Evolutionary conservation across 2,797 vertebrate genomes (phyloP).

Genomic region (Mycteria americana): DNA sequence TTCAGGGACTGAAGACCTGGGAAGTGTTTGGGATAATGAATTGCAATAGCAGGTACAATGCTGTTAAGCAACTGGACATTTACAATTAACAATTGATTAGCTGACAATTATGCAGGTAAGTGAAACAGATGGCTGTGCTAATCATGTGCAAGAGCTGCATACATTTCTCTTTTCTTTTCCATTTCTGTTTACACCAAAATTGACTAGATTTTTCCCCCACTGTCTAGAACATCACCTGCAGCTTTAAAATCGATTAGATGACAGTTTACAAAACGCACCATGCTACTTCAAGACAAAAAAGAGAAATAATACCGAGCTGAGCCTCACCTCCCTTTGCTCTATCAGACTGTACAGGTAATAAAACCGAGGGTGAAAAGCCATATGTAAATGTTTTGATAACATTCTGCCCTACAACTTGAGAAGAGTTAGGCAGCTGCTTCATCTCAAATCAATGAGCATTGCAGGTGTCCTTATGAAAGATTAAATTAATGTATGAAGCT

Average conservation of each 20-base stretch:
- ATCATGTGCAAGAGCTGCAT: not conserved
- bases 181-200: not conserved
- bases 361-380: not conserved
- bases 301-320: not conserved
- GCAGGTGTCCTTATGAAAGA: not conserved
- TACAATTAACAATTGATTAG: conserved; percentile 52
- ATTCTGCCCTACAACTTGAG: not conserved
- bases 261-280: not conserved
- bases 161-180: not conserved
- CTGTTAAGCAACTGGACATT: conserved; percentile 4
- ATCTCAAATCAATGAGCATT: not conserved
- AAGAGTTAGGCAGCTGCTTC: not conserved
- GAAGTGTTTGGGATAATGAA: not conserved
- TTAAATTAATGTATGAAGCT: not conserved
- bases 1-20: not conserved
- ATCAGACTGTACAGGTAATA: not conserved
- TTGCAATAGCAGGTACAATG: not conserved
- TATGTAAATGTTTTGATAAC: not conserved
- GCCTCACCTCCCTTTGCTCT: not conserved
- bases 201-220: not conserved
- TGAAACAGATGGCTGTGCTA: conserved; percentile 25
- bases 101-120: conserved; percentile 13
- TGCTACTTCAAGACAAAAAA: not conserved
- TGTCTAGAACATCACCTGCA: not conserved
- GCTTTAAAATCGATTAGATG: not conserved